Evolutionary conservation across 1,140 invertebrate species (phyloP).

Genomic region (Lordiphosa clarofinis): DNA sequence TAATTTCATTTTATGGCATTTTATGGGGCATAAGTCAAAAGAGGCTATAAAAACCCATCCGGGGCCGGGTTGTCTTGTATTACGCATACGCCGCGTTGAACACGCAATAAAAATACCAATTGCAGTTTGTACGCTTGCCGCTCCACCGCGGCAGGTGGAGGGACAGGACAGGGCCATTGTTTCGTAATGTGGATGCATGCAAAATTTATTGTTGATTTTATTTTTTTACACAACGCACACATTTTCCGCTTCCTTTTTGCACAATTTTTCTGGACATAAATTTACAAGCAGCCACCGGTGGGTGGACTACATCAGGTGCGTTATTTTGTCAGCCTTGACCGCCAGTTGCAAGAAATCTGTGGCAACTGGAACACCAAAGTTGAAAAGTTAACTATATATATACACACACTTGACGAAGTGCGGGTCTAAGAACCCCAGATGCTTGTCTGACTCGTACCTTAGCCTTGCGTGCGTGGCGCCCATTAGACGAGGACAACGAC

Average conservation of each 20-base stretch:
- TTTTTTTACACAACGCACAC: conserved; percentile 67
- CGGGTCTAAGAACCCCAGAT: conserved; percentile 59
- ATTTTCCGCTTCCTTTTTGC: conserved; percentile 70
- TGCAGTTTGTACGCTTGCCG: conserved; percentile 41
- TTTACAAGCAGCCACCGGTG: conserved; percentile 60
- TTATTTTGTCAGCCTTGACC: conserved; percentile 68
- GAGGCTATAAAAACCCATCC: conserved; percentile 47
- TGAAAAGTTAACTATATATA: conserved; percentile 60
- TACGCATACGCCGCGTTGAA: conserved; percentile 75
- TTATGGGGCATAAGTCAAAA: conserved; percentile 71
- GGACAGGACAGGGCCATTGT: conserved; percentile 53
- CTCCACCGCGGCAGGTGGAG: neutral
- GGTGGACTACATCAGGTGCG: conserved; percentile 40
- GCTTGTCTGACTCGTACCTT: conserved; percentile 50
- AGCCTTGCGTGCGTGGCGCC: conserved; percentile 52
- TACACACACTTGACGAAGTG: conserved; percentile 41
- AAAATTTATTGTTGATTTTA: conserved; percentile 77
- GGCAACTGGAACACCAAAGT: conserved; percentile 36
- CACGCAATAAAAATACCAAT: conserved; percentile 76
- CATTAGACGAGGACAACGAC: conserved; percentile 47
- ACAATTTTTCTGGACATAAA: conserved; percentile 75
- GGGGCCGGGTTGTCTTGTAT: conserved; percentile 49
- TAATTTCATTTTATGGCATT: conserved; percentile 72
- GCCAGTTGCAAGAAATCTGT: conserved; percentile 49
- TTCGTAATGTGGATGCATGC: conserved; percentile 72